phyloP scores from a whole-genome alignment of 2,113 vertebrate genomes.

The Pterocles burchelli region DNA sequence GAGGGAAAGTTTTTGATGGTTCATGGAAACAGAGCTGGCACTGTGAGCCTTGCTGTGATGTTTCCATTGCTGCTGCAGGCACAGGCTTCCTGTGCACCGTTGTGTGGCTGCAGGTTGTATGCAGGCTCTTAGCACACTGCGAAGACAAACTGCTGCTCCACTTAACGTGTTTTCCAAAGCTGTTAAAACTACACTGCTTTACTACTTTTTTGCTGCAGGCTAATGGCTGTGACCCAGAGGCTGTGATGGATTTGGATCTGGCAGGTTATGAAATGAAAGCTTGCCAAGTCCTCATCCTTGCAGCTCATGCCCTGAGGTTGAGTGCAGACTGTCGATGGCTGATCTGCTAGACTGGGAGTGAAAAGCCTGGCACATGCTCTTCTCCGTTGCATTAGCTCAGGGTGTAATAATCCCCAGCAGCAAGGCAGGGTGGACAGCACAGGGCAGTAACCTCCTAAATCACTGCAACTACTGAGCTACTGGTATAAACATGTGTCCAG shows the following conservation, averaged over 20 bases:
- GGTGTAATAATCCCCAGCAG: neutral
- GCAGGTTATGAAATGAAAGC: neutral
- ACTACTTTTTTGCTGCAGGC: neutral
- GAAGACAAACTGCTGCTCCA: neutral
- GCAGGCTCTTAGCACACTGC: neutral
- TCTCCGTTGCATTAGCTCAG: neutral
- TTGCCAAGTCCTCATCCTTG: slow-evolving; percentile 13
- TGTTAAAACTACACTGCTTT: neutral
- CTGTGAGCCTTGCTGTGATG: neutral
- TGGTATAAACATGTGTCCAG: neutral
- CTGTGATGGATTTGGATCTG: slow-evolving; percentile 9
- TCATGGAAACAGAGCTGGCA: neutral
- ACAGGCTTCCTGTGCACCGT: neutral
- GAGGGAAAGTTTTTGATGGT: neutral
- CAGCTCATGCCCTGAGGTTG: neutral
- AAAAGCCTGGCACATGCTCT: neutral
- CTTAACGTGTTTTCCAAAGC: neutral
- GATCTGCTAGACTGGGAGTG: neutral
- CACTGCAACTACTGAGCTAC: neutral
- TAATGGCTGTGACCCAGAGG: slow-evolving; percentile 15
- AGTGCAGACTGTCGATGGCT: neutral
- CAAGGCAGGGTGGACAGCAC: neutral
- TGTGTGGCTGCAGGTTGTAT: neutral
- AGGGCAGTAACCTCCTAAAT: neutral
- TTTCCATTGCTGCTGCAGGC: neutral